Conservation (phyloP, 2,113 vertebrate genomes). For the Sterrhoptilus dennistouni region DNA sequence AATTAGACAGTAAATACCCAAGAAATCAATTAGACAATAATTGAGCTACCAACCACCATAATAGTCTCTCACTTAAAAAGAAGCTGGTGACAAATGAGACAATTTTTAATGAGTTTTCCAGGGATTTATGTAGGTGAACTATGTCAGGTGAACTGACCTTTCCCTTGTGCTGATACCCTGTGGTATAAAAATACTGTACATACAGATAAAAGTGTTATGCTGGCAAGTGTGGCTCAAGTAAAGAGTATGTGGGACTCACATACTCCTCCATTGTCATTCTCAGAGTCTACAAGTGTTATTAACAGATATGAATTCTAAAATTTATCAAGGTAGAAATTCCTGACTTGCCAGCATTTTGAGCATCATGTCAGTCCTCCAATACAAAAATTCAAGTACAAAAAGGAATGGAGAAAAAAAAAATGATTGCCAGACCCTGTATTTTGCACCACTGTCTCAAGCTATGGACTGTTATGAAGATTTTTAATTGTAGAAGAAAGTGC, state of each 20-base stretch:
- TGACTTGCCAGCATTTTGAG: background rate
- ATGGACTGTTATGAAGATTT: background rate
- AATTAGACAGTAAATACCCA: background rate
- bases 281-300: background rate
- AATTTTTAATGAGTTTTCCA: background rate
- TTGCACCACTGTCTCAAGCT: background rate
- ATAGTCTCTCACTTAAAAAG: background rate
- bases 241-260: background rate
- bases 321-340: background rate
- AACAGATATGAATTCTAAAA: background rate
- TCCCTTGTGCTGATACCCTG: background rate
- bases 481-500: background rate
- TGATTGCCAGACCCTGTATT: background rate
- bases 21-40: background rate
- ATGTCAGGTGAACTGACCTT: background rate
- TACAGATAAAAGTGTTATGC: background rate
- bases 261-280: background rate
- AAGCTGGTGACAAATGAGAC: background rate
- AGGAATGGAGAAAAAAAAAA: background rate
- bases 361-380: background rate
- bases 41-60: background rate
- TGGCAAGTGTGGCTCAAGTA: background rate
- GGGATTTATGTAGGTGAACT: background rate
- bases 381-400: background rate
- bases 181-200: background rate